Percentiles rank a stretch among this genome's conserved stretches.
These are phyloP conservation scores for Pachyuromys duprasi DNA, from an alignment of 2,797 vertebrate genomes.

Conservation along the genomic window DNA sequence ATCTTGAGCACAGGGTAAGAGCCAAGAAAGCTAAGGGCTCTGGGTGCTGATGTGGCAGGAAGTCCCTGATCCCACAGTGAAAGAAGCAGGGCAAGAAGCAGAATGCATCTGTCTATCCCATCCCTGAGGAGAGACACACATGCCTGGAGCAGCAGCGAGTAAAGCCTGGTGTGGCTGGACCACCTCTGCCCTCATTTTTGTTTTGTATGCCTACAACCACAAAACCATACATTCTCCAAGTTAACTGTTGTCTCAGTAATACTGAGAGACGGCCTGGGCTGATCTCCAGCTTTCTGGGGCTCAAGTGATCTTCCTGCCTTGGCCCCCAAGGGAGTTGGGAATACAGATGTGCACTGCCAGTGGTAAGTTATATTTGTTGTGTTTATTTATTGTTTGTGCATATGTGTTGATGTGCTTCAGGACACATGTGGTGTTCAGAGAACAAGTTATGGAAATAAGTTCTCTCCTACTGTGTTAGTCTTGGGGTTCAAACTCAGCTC, in stretches of 20 bases:
- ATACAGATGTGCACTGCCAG: neutral
- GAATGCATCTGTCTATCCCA: neutral
- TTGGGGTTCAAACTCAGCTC: neutral
- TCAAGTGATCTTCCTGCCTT: neutral
- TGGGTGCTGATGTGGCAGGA: neutral
- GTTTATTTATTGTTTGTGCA: neutral
- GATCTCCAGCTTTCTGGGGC: neutral
- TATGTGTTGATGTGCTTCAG: neutral
- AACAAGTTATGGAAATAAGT: neutral
- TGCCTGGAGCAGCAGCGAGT: neutral
- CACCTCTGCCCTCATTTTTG: neutral
- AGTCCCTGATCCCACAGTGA: neutral
- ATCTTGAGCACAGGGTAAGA: neutral
- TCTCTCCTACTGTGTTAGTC: neutral
- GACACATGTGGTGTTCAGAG: neutral
- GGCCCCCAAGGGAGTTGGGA: neutral
- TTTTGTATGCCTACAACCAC: neutral
- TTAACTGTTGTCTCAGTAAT: neutral
- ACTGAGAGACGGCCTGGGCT: neutral
- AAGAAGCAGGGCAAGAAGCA: neutral
- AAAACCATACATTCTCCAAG: neutral
- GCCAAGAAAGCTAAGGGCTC: neutral
- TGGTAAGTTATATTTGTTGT: neutral
- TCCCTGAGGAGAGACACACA: neutral
- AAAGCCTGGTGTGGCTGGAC: neutral